phyloP scores from a whole-genome alignment of 2,888 invertebrate species.

The Temnothorax unifasciatus region DNA sequence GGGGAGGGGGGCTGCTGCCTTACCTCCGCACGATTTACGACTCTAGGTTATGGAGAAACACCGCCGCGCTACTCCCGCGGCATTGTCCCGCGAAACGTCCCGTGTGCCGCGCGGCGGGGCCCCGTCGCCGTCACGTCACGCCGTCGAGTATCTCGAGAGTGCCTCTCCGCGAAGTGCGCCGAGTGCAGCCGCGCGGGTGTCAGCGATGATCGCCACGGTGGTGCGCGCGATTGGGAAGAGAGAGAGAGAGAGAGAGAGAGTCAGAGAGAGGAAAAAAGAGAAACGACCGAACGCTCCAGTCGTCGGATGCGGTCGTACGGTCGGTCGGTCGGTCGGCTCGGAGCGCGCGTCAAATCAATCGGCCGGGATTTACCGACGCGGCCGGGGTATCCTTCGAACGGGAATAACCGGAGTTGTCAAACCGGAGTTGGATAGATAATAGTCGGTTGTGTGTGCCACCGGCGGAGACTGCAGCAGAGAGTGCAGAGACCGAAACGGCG shows the following conservation, averaged over 20 bases:
- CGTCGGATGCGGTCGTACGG: background rate
- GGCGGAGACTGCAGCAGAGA: background rate
- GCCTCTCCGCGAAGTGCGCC: background rate
- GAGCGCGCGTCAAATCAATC: background rate
- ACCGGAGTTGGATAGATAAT: too few species aligned
- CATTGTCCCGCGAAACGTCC: background rate
- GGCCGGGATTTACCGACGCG: background rate
- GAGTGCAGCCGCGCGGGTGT: background rate
- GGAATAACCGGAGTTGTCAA: too few species aligned
- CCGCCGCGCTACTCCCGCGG: slow-evolving; percentile 2
- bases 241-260: background rate
- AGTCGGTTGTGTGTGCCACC: background rate
- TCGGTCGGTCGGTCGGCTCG: background rate
- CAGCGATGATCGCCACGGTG: slow-evolving; percentile 11
- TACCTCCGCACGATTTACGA: slow-evolving; percentile 5
- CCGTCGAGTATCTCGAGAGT: background rate
- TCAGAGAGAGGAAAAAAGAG: background rate
- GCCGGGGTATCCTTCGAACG: background rate
- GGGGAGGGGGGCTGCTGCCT: background rate
- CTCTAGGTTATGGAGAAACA: slow-evolving; percentile 21
- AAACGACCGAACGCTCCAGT: background rate
- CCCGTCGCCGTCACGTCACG: too few species aligned
- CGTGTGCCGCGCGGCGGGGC: background rate
- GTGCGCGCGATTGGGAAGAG: background rate
- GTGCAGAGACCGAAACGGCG: background rate